These are phyloP conservation scores for Acholoe squamosa DNA, from an alignment of 2,888 invertebrate genomes.

Conservation along the genomic window DNA sequence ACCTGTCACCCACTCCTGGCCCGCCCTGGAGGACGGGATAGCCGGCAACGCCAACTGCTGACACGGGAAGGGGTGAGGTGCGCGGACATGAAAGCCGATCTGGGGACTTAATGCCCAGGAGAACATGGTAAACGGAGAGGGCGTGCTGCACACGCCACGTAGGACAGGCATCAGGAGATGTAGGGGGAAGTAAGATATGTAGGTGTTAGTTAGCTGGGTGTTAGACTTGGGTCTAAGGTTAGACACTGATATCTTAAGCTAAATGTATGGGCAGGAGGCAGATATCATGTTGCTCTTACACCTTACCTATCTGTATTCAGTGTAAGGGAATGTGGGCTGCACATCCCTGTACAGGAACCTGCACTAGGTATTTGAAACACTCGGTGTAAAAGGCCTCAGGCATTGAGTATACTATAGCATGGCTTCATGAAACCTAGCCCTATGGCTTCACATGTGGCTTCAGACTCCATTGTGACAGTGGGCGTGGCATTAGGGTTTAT, in stretches of 20 bases:
- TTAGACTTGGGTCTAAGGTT: neutral
- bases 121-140: neutral
- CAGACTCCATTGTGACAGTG: no score
- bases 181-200: neutral
- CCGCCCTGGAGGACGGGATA: neutral
- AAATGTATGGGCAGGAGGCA: neutral
- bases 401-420: no score
- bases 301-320: no score
- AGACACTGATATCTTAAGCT: neutral
- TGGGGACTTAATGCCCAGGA: neutral
- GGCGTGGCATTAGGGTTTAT: no score
- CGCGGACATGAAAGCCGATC: slow-evolving; percentile 5
- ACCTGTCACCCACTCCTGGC: neutral
- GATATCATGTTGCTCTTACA: no score
- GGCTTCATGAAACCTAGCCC: no score
- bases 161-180: neutral
- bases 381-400: no score
- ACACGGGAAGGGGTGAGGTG: neutral
- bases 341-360: no score
- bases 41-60: slow-evolving; percentile 7
- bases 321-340: no score
- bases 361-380: no score
- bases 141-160: neutral
- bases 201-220: neutral
- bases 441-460: no score